Evolutionary conservation across 2,797 vertebrate species (phyloP).

Genomic region (Toxotes lorentzi): DNA sequence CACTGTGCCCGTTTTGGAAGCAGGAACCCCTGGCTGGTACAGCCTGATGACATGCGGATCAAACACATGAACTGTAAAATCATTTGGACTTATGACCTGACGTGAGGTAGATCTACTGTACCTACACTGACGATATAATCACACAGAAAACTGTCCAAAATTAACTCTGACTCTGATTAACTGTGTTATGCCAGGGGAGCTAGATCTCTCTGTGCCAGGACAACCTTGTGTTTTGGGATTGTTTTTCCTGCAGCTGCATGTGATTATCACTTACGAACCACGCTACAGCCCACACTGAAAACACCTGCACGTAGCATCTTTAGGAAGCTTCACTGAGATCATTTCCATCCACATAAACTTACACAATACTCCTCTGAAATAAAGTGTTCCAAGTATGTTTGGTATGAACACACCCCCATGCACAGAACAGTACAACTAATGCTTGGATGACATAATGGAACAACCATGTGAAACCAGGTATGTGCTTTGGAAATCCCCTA

Average conservation of each 20-base stretch:
- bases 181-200: background rate
- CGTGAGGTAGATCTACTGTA: conserved; percentile 19
- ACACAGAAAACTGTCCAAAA: background rate
- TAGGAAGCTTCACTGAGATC: background rate
- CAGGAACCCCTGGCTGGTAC: conserved; percentile 66
- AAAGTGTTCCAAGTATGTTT: background rate
- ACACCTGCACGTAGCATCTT: background rate
- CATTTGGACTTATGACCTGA: conserved; percentile 34
- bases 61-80: conserved; percentile 62
- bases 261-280: background rate
- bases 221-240: background rate
- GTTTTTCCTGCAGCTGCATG: background rate
- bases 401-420: background rate
- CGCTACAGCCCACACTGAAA: background rate
- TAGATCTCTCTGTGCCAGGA: no score
- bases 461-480: background rate
- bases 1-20: conserved; percentile 70
- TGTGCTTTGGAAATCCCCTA: conserved; percentile 1
- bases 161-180: background rate
- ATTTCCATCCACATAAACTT: no score
- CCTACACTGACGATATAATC: background rate
- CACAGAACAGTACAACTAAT: background rate
- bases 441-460: background rate
- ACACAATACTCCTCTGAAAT: background rate
- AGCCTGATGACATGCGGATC: conserved; percentile 67